Percentiles rank a stretch among this genome's conserved stretches.
phyloP scores from a whole-genome alignment of 1,140 invertebrate genomes.

The Drosophila pachea region DNA sequence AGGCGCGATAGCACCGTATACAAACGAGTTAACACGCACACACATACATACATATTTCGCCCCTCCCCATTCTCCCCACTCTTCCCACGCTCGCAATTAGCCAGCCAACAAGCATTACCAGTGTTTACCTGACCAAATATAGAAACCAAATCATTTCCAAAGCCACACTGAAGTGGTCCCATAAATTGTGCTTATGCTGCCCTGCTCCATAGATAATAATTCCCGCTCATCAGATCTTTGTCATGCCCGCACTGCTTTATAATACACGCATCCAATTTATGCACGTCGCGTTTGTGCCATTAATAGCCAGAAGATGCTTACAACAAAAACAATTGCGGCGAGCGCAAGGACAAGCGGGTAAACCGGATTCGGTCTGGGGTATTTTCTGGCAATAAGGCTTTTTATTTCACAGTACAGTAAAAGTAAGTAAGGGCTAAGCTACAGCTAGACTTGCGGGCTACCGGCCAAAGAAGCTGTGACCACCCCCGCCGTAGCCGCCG shows the following conservation, averaged over 20 bases:
- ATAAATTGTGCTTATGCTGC: constrained; percentile 24
- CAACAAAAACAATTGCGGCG: constrained; percentile 28
- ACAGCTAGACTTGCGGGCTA: constrained; percentile 31
- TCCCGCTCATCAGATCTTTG: constrained; percentile 35
- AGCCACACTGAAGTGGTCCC: background rate
- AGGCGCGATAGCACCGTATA: too few relatives aligned
- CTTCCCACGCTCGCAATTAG: too few relatives aligned
- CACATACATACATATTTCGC: too few relatives aligned
- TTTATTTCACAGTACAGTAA: constrained; percentile 40
- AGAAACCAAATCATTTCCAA: too few relatives aligned
- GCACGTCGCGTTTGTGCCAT: constrained; percentile 58
- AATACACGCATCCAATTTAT: constrained; percentile 68
- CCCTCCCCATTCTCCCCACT: too few relatives aligned
- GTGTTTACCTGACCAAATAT: too few relatives aligned
- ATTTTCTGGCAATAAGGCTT: constrained; percentile 11
- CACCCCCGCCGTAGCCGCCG: constrained; percentile 47
- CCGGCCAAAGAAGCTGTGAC: constrained; percentile 55
- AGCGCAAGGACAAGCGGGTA: constrained; percentile 56
- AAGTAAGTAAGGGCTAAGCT: constrained; percentile 31
- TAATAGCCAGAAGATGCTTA: constrained; percentile 37
- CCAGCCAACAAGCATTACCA: too few relatives aligned
- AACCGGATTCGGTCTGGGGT: constrained; percentile 57
- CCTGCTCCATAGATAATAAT: background rate
- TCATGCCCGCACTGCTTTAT: constrained; percentile 40
- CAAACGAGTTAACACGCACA: too few relatives aligned